phyloP scores from a whole-genome alignment of 1,140 invertebrate genomes.

The Tachypleus tridentatus region DNA sequence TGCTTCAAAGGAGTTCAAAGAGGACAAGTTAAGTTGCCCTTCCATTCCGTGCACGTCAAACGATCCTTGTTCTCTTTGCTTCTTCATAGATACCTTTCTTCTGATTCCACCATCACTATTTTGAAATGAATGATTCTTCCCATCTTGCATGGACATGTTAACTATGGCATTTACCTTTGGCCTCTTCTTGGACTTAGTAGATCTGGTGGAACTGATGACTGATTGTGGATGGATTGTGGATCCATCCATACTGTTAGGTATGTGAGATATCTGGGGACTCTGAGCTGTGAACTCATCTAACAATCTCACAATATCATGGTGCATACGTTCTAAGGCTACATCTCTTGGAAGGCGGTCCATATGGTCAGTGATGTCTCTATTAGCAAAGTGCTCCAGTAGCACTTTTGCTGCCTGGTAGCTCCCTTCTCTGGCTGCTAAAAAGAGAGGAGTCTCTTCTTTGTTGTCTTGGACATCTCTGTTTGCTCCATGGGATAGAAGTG shows the following conservation, averaged over 20 bases:
- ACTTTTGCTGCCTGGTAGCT: conserved; percentile 83
- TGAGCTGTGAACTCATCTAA: conserved; percentile 84
- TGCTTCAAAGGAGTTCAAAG: conserved; percentile 26
- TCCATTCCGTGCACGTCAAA: conserved; percentile 22
- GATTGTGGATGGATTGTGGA: conserved; percentile 64
- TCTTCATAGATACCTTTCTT: conserved; percentile 14
- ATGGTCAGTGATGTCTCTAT: conserved; percentile 92
- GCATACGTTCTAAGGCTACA: conserved; percentile 77
- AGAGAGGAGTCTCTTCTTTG: conserved; percentile 92
- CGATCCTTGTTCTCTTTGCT: conserved; percentile 16
- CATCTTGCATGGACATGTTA: conserved; percentile 17
- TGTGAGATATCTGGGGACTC: conserved; percentile 47
- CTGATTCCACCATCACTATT: conserved; percentile 5
- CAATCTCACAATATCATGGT: conserved; percentile 83
- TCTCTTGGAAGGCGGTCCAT: conserved; percentile 91
- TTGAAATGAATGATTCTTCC: not conserved
- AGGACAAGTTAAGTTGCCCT: conserved; percentile 17
- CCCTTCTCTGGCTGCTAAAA: conserved; percentile 86
- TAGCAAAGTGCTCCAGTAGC: conserved; percentile 80
- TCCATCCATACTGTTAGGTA: conserved; percentile 45
- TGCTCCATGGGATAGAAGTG: conserved; percentile 78
- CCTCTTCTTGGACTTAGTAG: conserved; percentile 58
- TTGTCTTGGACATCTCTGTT: conserved; percentile 93
- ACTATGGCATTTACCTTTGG: conserved; percentile 36
- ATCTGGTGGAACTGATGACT: conserved; percentile 37